phyloP scores from a whole-genome alignment of 2,113 vertebrate species.

The Carassius gibelio region DNA sequence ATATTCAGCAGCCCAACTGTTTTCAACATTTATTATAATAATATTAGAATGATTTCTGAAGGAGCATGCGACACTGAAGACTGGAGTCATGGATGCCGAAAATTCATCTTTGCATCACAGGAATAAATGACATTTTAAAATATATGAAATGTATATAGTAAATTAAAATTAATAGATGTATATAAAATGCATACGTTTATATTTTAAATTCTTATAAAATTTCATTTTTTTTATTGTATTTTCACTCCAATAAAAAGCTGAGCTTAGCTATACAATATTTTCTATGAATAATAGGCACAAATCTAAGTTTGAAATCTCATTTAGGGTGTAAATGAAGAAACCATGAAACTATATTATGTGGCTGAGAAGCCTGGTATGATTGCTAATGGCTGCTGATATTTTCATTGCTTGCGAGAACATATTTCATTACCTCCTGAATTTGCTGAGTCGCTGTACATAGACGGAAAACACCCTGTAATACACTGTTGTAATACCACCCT shows the following conservation, averaged over 20 bases:
- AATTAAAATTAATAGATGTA: not conserved
- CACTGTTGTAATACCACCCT: not conserved
- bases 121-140: not conserved
- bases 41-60: not conserved
- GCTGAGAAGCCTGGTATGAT: not conserved
- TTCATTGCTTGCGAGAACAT: conserved; percentile 10
- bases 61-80: not conserved
- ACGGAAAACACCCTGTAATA: conserved; percentile 6
- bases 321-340: not conserved
- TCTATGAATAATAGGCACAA: not conserved
- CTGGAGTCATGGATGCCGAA: not conserved
- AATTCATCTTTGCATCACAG: not conserved
- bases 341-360: conserved; percentile 9
- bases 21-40: not conserved
- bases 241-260: not conserved
- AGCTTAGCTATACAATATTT: not conserved
- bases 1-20: not conserved
- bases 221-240: not conserved
- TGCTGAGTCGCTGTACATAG: conserved; percentile 12
- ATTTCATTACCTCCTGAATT: conserved; percentile 10
- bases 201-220: not conserved
- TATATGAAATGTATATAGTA: not conserved
- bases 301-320: not conserved
- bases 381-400: not conserved
- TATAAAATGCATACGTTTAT: not conserved